Evolutionary conservation across 2,888 invertebrate genomes (phyloP).

Genomic region (Hemithea aestivaria): DNA sequence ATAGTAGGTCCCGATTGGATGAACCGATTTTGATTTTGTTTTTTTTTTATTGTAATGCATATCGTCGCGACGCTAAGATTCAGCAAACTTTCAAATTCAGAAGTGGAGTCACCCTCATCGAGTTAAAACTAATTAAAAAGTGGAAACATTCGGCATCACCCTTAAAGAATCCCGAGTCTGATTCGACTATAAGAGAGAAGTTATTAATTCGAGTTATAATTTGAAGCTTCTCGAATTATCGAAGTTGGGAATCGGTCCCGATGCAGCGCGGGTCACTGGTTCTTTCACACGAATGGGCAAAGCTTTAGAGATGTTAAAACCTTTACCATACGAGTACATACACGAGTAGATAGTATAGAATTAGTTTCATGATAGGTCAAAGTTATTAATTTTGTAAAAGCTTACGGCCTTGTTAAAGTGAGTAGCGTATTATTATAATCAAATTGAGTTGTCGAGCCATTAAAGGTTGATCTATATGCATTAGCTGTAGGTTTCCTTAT

Average conservation of each 20-base stretch:
- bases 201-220: conserved; percentile 55
- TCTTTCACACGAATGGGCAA: conserved; percentile 44
- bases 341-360: too few relatives aligned
- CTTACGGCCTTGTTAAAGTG: too few relatives aligned
- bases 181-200: conserved; percentile 53
- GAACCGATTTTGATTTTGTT: too few relatives aligned
- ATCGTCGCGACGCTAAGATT: too few relatives aligned
- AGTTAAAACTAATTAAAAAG: conserved; percentile 56
- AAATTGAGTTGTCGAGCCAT: too few relatives aligned
- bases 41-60: too few relatives aligned
- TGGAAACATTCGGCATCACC: conserved; percentile 36
- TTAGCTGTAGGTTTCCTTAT: too few relatives aligned
- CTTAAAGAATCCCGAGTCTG: conserved; percentile 46
- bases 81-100: conserved; percentile 9
- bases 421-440: too few relatives aligned
- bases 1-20: too few relatives aligned
- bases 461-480: too few relatives aligned
- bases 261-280: conserved; percentile 46
- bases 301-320: conserved; percentile 22
- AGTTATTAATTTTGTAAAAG: too few relatives aligned
- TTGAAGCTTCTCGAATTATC: conserved; percentile 2
- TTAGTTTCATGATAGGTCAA: neutral
- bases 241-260: conserved; percentile 10
- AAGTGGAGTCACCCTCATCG: conserved; percentile 30
- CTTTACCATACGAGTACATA: neutral